Conservation (phyloP, 2,113 vertebrate genomes). For the Ptilorrhoa leucosticta region DNA sequence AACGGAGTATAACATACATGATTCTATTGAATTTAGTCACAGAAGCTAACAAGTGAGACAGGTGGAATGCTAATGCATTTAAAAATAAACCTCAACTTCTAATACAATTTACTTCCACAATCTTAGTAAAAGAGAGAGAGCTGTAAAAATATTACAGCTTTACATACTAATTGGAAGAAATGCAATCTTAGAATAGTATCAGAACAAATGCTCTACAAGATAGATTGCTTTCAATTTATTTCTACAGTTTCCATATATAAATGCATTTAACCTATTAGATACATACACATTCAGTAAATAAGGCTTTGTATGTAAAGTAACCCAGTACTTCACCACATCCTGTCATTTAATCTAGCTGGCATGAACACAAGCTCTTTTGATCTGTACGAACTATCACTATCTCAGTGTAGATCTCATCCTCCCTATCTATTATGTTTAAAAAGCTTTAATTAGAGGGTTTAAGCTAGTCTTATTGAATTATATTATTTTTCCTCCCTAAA, state of each 20-base stretch:
- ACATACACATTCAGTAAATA: conserved; percentile 21
- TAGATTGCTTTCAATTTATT: conserved; percentile 43
- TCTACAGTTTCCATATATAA: background rate
- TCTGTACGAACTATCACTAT: conserved; percentile 62
- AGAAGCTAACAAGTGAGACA: background rate
- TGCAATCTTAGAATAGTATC: conserved; percentile 13
- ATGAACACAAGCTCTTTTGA: conserved; percentile 59
- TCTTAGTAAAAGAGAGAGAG: conserved; percentile 10
- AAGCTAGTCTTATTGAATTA: conserved; percentile 64
- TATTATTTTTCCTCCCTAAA: conserved; percentile 25
- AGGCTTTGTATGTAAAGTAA: conserved; percentile 39
- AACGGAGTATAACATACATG: background rate
- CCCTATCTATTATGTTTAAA: conserved; percentile 56
- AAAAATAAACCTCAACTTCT: conserved; percentile 37
- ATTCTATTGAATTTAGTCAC: background rate
- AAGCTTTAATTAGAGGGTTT: conserved; percentile 70
- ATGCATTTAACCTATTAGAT: background rate
- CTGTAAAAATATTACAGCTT: conserved; percentile 32
- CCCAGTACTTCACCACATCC: conserved; percentile 53
- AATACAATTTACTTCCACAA: conserved; percentile 21
- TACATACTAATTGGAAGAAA: conserved; percentile 48
- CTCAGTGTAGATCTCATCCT: conserved; percentile 64
- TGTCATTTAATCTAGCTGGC: conserved; percentile 64
- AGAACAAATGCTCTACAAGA: conserved; percentile 35
- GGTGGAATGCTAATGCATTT: background rate